These are phyloP conservation scores for Saturnia pavonia DNA, from an alignment of 2,888 invertebrate genomes.

Conservation along the genomic window DNA sequence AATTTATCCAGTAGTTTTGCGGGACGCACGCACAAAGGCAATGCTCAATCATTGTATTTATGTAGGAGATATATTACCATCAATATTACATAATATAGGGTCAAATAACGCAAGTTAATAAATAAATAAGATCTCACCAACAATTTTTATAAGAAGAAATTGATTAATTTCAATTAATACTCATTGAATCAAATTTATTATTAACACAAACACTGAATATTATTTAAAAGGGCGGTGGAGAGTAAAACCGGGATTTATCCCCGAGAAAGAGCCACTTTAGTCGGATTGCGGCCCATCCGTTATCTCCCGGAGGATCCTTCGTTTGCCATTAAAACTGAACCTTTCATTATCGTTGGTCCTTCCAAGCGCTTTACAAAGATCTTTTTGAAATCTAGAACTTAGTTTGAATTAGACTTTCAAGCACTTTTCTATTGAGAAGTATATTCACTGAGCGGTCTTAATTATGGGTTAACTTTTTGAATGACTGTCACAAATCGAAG, in stretches of 20 bases:
- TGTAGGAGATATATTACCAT: no score
- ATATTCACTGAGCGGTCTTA: background rate
- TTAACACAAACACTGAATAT: background rate
- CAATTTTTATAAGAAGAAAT: no score
- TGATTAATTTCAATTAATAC: background rate
- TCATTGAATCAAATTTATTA: background rate
- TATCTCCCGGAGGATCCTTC: conserved; percentile 15
- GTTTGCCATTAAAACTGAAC: conserved; percentile 18
- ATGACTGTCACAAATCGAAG: background rate
- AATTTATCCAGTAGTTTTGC: no score
- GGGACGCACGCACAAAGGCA: no score
- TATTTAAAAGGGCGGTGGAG: background rate
- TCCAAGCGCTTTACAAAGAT: conserved; percentile 8
- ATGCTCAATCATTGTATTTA: no score
- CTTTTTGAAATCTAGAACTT: conserved; percentile 9
- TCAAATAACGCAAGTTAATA: no score
- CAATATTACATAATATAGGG: no score
- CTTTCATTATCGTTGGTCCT: conserved; percentile 15
- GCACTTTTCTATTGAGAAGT: background rate
- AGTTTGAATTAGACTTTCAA: conserved; percentile 8
- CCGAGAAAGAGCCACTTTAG: conserved; percentile 20
- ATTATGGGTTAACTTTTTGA: background rate
- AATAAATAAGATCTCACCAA: no score
- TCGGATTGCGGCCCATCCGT: conserved; percentile 20
- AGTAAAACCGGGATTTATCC: conserved; percentile 13